These are phyloP conservation scores for Oceanodroma leucorhoa DNA, from an alignment of 2,797 vertebrate species.

Conservation along the genomic window DNA sequence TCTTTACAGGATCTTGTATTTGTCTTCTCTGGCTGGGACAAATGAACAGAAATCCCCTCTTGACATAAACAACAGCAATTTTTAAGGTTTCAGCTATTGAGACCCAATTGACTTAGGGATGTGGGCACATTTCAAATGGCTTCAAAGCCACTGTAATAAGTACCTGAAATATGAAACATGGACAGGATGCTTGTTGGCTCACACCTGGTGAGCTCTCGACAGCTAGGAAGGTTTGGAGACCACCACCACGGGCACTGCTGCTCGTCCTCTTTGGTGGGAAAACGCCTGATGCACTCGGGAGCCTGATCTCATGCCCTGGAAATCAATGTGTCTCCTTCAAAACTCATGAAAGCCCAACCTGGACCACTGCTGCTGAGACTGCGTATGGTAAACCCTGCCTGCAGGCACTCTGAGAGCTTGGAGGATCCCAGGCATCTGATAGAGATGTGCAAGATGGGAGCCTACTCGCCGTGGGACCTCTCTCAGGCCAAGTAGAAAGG, in stretches of 20 bases:
- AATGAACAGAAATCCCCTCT: not conserved
- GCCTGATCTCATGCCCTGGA: not conserved
- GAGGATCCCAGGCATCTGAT: not conserved
- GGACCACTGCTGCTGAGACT: not conserved
- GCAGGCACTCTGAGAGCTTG: not conserved
- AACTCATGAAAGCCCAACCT: not conserved
- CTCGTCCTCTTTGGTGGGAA: not conserved
- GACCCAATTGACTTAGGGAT: not conserved
- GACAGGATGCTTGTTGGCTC: not conserved
- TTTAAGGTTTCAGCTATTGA: not conserved
- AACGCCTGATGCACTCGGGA: not conserved
- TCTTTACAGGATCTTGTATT: not conserved
- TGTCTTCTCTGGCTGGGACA: not conserved
- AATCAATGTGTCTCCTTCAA: not conserved
- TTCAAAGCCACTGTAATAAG: not conserved
- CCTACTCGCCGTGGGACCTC: accelerated
- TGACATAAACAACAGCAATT: not conserved
- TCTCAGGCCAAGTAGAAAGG: not conserved
- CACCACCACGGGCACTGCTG: not conserved
- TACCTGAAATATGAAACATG: not conserved
- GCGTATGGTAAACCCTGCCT: not conserved
- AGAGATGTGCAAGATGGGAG: not conserved
- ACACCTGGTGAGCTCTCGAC: not conserved
- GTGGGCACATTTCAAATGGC: not conserved
- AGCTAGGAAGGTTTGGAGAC: not conserved